Evolutionary conservation across 2,113 vertebrate species (phyloP).

Genomic region (Rana temporaria): DNA sequence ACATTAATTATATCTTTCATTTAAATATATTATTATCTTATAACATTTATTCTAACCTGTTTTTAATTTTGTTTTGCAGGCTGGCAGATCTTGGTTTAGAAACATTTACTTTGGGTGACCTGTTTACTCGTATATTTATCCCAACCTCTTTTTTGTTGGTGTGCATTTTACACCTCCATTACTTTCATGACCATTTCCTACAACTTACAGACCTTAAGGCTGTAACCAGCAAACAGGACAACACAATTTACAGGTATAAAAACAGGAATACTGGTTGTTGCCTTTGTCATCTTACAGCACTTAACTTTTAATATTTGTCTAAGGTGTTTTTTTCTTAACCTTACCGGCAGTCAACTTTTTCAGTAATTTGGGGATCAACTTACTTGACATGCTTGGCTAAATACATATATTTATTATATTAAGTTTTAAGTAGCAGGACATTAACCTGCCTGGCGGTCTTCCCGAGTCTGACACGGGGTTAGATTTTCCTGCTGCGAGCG

Average conservation of each 20-base stretch:
- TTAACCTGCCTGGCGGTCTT: too few species aligned
- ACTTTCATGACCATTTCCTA: conserved; percentile 93
- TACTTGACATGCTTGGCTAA: too few species aligned
- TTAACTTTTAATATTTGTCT: too few species aligned
- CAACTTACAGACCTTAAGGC: conserved; percentile 94
- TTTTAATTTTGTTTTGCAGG: conserved; percentile 67
- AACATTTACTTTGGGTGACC: conserved; percentile 73
- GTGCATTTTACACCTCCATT: conserved; percentile 95
- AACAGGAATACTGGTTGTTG: not conserved
- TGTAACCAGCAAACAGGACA: conserved; percentile 91
- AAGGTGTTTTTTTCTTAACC: too few species aligned
- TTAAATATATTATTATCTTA: too few species aligned
- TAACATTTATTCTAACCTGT: not conserved
- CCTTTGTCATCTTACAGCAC: not conserved
- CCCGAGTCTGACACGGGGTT: too few species aligned
- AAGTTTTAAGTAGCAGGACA: too few species aligned
- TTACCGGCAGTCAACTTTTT: too few species aligned
- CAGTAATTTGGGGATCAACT: too few species aligned
- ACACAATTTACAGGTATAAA: conserved; percentile 92
- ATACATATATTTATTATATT: too few species aligned
- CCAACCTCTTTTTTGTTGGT: conserved; percentile 93
- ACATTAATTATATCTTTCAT: too few species aligned
- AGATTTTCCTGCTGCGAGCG: too few species aligned
- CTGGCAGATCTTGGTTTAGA: conserved; percentile 87
- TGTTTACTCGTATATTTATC: conserved; percentile 94